phyloP scores from a whole-genome alignment of 1,140 invertebrate genomes.

The Drosophila sulfurigaster region DNA sequence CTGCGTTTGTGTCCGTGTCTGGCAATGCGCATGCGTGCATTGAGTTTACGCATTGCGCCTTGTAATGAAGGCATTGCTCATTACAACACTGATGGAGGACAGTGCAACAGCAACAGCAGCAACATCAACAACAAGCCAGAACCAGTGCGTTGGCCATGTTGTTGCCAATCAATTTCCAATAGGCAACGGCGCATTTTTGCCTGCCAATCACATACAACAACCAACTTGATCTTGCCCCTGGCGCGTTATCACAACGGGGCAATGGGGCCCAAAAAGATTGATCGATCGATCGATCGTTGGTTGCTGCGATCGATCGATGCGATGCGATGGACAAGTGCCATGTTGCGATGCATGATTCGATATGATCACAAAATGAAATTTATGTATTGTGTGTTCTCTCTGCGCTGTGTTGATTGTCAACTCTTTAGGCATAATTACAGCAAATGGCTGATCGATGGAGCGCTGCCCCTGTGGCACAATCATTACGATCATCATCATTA shows the following conservation, averaged over 20 bases:
- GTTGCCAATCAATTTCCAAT: conserved; percentile 74
- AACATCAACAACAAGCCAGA: conserved; percentile 3
- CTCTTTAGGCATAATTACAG: conserved; percentile 70
- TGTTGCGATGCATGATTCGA: conserved; percentile 65
- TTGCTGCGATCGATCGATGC: conserved; percentile 47
- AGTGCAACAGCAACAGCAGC: conserved; percentile 35
- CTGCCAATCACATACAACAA: conserved; percentile 81
- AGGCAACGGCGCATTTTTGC: conserved; percentile 46
- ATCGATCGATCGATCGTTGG: conserved; percentile 55
- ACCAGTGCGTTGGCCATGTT: conserved; percentile 71
- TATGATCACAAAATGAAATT: conserved; percentile 71
- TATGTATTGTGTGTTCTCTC: conserved; percentile 61
- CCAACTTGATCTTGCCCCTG: conserved; percentile 53
- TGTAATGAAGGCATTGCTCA: conserved; percentile 82
- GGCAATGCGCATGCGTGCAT: conserved; percentile 74
- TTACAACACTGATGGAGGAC: conserved; percentile 50
- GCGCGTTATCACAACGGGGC: conserved; percentile 73
- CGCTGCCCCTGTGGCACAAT: neutral
- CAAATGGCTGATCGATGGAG: conserved; percentile 44
- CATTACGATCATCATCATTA: conserved; percentile 1
- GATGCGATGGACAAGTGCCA: conserved; percentile 44
- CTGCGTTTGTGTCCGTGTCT: conserved; percentile 7
- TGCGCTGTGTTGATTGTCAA: conserved; percentile 76
- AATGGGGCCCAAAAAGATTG: conserved; percentile 36
- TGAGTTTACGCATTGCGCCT: conserved; percentile 74